phyloP scores from a whole-genome alignment of 2,888 invertebrate species.

The Eristalinus aeneus region DNA sequence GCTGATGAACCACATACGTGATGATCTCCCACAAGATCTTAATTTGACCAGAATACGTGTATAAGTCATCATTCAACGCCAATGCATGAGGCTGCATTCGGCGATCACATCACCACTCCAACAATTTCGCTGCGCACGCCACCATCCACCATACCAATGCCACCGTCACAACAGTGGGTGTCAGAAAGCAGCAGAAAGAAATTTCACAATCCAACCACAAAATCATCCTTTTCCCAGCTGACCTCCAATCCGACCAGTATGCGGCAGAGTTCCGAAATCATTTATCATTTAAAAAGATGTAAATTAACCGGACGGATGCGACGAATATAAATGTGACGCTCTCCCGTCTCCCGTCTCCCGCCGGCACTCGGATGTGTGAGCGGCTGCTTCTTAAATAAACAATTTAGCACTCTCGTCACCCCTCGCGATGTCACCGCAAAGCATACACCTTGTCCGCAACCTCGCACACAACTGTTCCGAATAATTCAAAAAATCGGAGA shows the following conservation, averaged over 20 bases:
- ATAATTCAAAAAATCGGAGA: constrained; percentile 40
- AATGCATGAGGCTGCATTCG: neutral
- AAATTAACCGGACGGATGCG: constrained; percentile 20
- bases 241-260: neutral
- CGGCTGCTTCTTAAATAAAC: constrained; percentile 14
- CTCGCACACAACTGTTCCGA: constrained; percentile 31
- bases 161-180: constrained; percentile 8
- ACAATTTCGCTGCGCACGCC: constrained; percentile 6
- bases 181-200: neutral
- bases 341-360: neutral
- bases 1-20: too few relatives aligned
- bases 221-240: constrained; percentile 2
- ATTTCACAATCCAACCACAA: constrained; percentile 9
- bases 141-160: neutral
- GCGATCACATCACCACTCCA: neutral
- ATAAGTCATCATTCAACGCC: neutral
- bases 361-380: neutral
- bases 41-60: too few relatives aligned
- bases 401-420: neutral
- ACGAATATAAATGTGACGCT: constrained; percentile 15
- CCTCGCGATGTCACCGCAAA: constrained; percentile 31
- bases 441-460: neutral
- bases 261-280: neutral
- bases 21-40: too few relatives aligned
- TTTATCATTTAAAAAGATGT: constrained; percentile 35